Evolutionary conservation across 2,888 invertebrate species (phyloP), one percentile per base, ranked within the genome.

Genomic region (Itoplectis maculator): DNA sequence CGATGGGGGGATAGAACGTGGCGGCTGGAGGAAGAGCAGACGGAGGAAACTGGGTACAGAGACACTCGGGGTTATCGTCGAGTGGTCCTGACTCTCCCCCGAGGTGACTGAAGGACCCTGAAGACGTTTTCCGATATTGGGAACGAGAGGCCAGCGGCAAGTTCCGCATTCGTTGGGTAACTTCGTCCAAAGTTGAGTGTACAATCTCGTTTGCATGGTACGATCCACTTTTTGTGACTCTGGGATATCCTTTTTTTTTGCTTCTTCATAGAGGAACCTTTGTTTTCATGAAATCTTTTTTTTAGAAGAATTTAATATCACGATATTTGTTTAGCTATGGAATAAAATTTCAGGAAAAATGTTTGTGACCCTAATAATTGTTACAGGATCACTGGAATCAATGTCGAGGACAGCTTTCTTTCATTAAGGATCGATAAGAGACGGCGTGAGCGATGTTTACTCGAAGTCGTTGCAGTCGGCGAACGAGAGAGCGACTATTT

Each of bases 41-140:
- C n/a, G n/a, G 45, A 63, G 37, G 61, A 74, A n/a, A 37, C 73
- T 74, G 73, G 40, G 63, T 37, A 63, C 40, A 29, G 49, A 51
- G 73, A 74, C 37, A 74, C 73, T 54, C 45, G 54, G 54, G 65
- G 72, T 72, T 72, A 72, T 72, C 59, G 29, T 72, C 45, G 61
- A 72, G 72, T 59, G 72, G 40, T 61, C 20, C 45, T 61, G 11
- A 29, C 35, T 29, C 15, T 29, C 29, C 35, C n/a, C 18, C 18
- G 13, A 59, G 45, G 13, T 18, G 9, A 59, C 29, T 29, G n/a
- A 4, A 35, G n/a, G 59, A 0, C 9, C 7, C n/a, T 47, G n/a
- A 18, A 29, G 7, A n/a, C 15, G 40, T 70, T 45, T 51, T 29
- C 23, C 65, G 65, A 65, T 54, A 42, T 23, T 40, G 11, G 13